Conservation (phyloP, 1,140 invertebrate genomes). For the Bombus pyrosoma region DNA sequence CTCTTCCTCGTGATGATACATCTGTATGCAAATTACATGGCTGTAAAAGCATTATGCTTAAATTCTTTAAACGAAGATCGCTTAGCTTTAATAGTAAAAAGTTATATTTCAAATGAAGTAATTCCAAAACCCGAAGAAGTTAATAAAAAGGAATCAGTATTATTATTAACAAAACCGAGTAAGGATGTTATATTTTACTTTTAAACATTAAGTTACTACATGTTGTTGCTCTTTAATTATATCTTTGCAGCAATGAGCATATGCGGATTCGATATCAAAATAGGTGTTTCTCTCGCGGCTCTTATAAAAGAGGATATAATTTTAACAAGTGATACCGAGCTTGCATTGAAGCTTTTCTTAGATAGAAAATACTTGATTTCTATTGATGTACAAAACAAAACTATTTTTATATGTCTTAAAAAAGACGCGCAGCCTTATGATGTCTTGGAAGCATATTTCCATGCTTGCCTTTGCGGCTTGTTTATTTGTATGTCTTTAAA, state of each 20-base stretch:
- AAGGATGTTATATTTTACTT: constrained; percentile 57
- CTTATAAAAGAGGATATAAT: constrained; percentile 76
- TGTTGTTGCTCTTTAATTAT: constrained; percentile 69
- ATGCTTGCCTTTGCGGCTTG: constrained; percentile 81
- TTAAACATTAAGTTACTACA: constrained; percentile 62
- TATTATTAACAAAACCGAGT: constrained; percentile 82
- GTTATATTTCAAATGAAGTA: constrained; percentile 83
- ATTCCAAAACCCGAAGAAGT: constrained; percentile 81
- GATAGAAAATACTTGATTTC: constrained; percentile 81
- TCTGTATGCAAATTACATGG: constrained; percentile 93
- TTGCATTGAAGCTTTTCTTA: constrained; percentile 76
- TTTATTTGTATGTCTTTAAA: constrained; percentile 56
- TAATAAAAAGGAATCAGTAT: constrained; percentile 85
- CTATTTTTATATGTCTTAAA: constrained; percentile 81
- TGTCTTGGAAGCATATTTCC: constrained; percentile 83
- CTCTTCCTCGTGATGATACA: constrained; percentile 90
- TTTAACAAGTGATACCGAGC: constrained; percentile 70
- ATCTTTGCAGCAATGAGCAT: constrained; percentile 79
- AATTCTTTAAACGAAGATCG: constrained; percentile 91
- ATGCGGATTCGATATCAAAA: constrained; percentile 83
- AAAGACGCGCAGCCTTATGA: constrained; percentile 76
- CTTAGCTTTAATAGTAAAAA: constrained; percentile 86
- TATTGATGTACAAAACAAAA: constrained; percentile 76
- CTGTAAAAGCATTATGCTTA: constrained; percentile 89
- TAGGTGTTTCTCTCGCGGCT: constrained; percentile 83